Evolutionary conservation across 2,113 vertebrate genomes (phyloP), one percentile per base, ranked within the genome.

Genomic region (Megaceryle torquata): DNA sequence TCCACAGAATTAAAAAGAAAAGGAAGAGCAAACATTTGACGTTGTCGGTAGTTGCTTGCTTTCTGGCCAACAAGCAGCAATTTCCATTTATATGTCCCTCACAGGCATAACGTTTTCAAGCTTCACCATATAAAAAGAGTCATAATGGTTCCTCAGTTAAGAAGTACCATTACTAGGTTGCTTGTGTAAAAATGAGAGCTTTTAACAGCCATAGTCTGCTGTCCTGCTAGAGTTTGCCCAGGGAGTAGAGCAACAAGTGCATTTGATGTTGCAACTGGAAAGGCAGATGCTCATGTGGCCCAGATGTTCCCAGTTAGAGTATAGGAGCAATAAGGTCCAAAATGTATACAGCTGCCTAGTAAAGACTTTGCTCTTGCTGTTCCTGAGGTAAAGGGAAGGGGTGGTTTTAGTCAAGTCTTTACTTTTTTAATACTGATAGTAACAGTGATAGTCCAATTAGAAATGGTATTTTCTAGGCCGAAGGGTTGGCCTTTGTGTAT

Each of bases 21-120:
- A 86, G 53, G 25, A 90, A 82, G 86, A 86, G 7, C 63, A 70
- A 82, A 64, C n/a, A 35, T 82, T 72, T 6, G 4, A 16, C 76
- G 53, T 39, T n/a, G 31, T 68, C 70, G 51, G 63, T 35, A 72
- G 68, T 41, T 91, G 60, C 56, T 82, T 90, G 59, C 31, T 82
- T 88, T 95, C 79, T 29, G 59, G 78, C 78, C 70, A 92, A 81
- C 82, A 83, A 72, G 22, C 63, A 87, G 39, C 39, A 53, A 70
- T 91, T 94, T 96, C 77, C 76, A 80, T 85, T 74, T 75, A 20
- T 78, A 54, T 48, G 48, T 70, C 70, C 76, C 85, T 93, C 67
- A n/a, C 13, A 65, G 70, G 35, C 75, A 54, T 82, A 79, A 70
- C 86, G 67, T 78, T 88, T 80, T 69, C 87, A 72, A 86, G 50